These are phyloP conservation scores for Burhinus bistriatus DNA, from an alignment of 2,113 vertebrate genomes.

Conservation along the genomic window DNA sequence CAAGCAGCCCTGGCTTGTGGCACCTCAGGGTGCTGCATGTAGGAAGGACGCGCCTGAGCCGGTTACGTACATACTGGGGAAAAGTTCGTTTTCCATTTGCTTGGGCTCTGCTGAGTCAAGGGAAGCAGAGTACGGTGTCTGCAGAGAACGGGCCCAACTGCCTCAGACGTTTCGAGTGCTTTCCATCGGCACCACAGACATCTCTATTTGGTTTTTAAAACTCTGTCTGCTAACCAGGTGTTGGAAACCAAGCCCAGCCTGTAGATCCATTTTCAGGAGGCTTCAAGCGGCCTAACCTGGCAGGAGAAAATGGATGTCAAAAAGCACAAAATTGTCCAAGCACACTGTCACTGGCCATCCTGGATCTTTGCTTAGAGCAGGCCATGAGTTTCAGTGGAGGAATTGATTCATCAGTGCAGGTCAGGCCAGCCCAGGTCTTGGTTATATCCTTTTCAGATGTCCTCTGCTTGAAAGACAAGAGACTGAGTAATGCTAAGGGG, in stretches of 20 bases:
- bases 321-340: background rate
- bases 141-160: background rate
- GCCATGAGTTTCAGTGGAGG: background rate
- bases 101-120: background rate
- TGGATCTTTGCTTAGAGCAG: background rate
- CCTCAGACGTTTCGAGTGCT: background rate
- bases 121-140: accelerated
- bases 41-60: background rate
- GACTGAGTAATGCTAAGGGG: background rate
- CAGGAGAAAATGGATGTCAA: background rate
- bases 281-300: background rate
- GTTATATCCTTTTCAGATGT: background rate
- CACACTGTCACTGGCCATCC: background rate
- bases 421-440: background rate
- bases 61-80: accelerated
- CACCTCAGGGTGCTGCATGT: background rate
- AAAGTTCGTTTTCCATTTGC: background rate
- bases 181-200: background rate
- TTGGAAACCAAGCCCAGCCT: background rate
- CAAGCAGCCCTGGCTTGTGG: background rate
- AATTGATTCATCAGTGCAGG: background rate
- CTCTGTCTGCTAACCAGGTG: background rate
- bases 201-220: background rate
- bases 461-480: background rate
- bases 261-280: background rate